A percentile compares a stretch with the other conserved stretches of the same genome.
Evolutionary conservation across 2,888 invertebrate species (phyloP).

Genomic region (Silvanus unidentatus): DNA sequence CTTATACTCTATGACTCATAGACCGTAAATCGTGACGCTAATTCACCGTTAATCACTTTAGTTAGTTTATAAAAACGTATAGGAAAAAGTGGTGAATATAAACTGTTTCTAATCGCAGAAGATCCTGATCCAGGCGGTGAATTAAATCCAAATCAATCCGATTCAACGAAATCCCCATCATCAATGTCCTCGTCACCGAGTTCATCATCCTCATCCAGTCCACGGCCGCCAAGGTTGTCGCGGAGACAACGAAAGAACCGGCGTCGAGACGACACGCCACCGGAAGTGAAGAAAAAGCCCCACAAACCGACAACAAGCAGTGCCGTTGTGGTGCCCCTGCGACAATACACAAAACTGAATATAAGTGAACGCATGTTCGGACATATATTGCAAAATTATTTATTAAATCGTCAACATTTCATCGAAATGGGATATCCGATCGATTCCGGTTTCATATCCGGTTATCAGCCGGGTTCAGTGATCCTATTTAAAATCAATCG

Average conservation of each 20-base stretch:
- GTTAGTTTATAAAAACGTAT: too few species aligned
- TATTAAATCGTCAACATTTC: slow-evolving; percentile 58
- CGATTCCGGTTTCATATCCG: slow-evolving; percentile 1
- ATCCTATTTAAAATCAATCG: background rate
- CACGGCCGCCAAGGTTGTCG: slow-evolving; percentile 48
- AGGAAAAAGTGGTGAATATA: too few species aligned
- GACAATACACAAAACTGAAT: slow-evolving; percentile 44
- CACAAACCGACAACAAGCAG: slow-evolving; percentile 14
- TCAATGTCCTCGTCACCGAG: slow-evolving; percentile 30
- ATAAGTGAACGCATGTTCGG: slow-evolving; percentile 53
- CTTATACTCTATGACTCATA: too few species aligned
- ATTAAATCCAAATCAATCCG: background rate
- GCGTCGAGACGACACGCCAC: slow-evolving; percentile 28
- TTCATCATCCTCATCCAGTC: slow-evolving; percentile 28
- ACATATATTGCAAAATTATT: slow-evolving; percentile 55
- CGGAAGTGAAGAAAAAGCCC: slow-evolving; percentile 30
- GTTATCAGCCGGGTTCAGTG: background rate
- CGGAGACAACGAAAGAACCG: slow-evolving; percentile 52
- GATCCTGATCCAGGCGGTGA: slow-evolving; percentile 43
- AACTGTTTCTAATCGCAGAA: slow-evolving; percentile 30
- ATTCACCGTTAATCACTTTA: too few species aligned
- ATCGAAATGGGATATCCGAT: slow-evolving; percentile 64
- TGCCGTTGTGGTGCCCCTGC: slow-evolving; percentile 37
- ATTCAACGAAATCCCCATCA: slow-evolving; percentile 23
- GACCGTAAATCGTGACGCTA: too few species aligned